Evolutionary conservation across 2,113 vertebrate species (phyloP), one percentile per base, ranked within the genome.

Genomic region (Thermophis baileyi): DNA sequence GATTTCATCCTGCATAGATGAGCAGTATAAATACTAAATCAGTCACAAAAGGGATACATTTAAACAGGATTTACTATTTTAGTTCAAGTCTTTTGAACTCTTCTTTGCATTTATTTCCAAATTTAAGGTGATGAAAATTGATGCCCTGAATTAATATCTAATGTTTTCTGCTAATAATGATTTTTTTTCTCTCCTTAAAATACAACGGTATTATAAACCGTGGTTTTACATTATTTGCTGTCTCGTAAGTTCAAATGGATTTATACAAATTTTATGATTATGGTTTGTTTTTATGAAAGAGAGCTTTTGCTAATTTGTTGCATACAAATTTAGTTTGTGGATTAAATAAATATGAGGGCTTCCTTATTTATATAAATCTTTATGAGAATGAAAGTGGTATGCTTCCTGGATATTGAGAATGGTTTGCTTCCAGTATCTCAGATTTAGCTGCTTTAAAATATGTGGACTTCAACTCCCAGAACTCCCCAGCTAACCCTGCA

Each of bases 71-170:
- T 74, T 93, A 40, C 54, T 44, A 11, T 63, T 54, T 90, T 86
- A 63, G 74, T 25, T 63, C 24, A 55, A 16, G 35, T 46, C 57
- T 69, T 87, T 49, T 60, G 60, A 53, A 92, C 74, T 14, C 4
- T 89, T 92, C 24, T 85, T 92, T 89, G 30, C 44, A 85, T 90
- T 57, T 53, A 53, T 85, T 54, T 44, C 53, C 63, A 93, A n/a
- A 60, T 50, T 25, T 93, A 86, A 35, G 50, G 6, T 27, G 24
- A 18, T 69, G 54, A 35, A 46, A 47, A 18, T 30, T 51, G 74
- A 86, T 46, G 44, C 88, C 30, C 2, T 53, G 57, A 53, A 16
- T 92, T 88, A 88, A 88, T 25, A 88, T 49, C 57, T 51, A 53
- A 16, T 89, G 57, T 35, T 93, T 85, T 86, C 46, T 90, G 40